These are phyloP conservation scores for Chaetophractus vellerosus DNA, from an alignment of 2,797 vertebrate genomes.

Conservation along the genomic window DNA sequence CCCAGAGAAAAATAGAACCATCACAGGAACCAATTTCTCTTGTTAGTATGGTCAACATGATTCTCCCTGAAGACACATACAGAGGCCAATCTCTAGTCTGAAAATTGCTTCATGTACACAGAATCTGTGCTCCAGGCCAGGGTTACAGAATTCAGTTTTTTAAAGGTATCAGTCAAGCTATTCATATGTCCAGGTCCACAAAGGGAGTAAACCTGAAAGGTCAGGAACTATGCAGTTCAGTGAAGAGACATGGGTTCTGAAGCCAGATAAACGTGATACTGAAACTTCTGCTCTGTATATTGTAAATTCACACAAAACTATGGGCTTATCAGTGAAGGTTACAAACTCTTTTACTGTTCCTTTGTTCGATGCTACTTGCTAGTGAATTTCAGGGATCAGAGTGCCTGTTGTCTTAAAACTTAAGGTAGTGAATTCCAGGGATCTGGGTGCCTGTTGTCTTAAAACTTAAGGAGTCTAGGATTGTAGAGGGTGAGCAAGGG, in stretches of 20 bases:
- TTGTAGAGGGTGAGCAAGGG: not conserved
- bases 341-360: not conserved
- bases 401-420: no score
- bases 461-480: not conserved
- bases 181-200: not conserved
- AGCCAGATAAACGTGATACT: conserved; percentile 9
- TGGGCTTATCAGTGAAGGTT: not conserved
- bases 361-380: conserved; percentile 17
- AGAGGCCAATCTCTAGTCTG: not conserved
- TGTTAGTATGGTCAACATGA: not conserved
- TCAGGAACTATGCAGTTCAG: not conserved
- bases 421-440: not conserved
- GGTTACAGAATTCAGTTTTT: not conserved
- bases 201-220: not conserved
- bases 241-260: conserved; percentile 11
- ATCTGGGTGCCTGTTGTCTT: not conserved
- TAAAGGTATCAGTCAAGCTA: conserved; percentile 8
- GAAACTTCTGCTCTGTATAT: not conserved
- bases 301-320: not conserved
- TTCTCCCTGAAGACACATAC: not conserved
- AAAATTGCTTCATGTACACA: not conserved
- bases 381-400: not conserved
- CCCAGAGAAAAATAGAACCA: conserved; percentile 4
- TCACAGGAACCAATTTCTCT: not conserved
- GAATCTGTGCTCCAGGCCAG: not conserved